These are phyloP conservation scores for Arrhopalites spinosus DNA, from an alignment of 2,888 invertebrate species.

Conservation along the genomic window DNA sequence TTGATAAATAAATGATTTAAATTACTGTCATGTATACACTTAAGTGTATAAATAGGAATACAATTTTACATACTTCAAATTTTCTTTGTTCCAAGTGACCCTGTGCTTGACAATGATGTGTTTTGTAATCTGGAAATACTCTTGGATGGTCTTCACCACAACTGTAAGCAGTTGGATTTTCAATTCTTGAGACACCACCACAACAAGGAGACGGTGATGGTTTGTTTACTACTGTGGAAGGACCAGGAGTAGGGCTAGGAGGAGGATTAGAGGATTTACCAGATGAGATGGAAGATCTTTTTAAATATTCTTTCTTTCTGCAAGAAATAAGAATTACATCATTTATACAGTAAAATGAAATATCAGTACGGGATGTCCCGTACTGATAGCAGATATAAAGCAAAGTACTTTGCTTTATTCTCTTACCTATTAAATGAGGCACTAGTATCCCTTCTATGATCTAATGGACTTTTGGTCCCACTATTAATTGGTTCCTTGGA, in stretches of 20 bases:
- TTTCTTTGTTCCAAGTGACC: conserved; percentile 4
- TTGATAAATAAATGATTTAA: not conserved
- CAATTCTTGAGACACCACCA: not conserved
- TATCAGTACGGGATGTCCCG: too few species aligned
- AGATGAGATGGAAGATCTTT: not conserved
- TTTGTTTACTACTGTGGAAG: not conserved
- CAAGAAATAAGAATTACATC: not conserved
- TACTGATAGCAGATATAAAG: too few species aligned
- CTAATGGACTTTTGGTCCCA: not conserved
- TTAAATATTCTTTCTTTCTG: not conserved
- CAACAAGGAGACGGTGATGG: not conserved
- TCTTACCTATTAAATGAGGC: not conserved
- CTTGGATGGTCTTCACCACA: not conserved
- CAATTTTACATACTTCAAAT: not conserved
- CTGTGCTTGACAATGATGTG: not conserved
- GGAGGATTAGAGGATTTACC: not conserved
- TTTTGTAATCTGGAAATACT: not conserved
- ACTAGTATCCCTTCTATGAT: not conserved
- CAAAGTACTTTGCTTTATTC: too few species aligned
- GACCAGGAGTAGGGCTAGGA: not conserved
- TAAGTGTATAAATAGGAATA: too few species aligned
- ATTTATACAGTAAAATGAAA: too few species aligned
- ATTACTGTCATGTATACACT: not conserved
- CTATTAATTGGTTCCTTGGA: not conserved
- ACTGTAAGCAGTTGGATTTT: not conserved